phyloP scores from a whole-genome alignment of 2,113 vertebrate species.

The Aptenodytes patagonicus region DNA sequence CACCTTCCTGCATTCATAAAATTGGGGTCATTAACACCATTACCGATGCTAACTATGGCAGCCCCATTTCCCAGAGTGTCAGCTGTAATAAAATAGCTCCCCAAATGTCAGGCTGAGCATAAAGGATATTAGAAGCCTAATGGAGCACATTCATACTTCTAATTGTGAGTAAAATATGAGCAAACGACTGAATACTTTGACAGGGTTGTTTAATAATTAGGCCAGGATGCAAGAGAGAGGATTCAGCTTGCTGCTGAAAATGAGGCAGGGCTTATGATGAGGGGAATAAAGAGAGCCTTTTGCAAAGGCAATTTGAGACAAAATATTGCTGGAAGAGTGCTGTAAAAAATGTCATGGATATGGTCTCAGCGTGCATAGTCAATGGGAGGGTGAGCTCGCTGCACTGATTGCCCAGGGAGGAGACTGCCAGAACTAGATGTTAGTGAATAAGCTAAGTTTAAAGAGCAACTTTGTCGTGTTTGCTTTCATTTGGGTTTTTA shows the following conservation, averaged over 20 bases:
- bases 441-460: not conserved
- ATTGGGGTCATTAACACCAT: constrained; percentile 51
- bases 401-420: not conserved
- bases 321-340: constrained; percentile 4
- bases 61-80: constrained; percentile 26
- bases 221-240: not conserved
- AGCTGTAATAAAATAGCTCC: constrained; percentile 45
- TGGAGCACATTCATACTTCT: constrained; percentile 54
- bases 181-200: constrained; percentile 26
- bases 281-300: not conserved
- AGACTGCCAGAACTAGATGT: not conserved
- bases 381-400: not conserved
- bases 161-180: constrained; percentile 67
- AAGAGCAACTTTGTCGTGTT: not conserved
- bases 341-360: not conserved
- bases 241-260: not conserved
- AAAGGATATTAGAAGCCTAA: constrained; percentile 56
- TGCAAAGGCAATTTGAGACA: not conserved
- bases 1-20: not conserved
- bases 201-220: constrained; percentile 60
- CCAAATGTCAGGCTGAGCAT: constrained; percentile 55
- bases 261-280: not conserved
- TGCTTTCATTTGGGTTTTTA: not conserved
- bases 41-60: not conserved
- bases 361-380: not conserved